phyloP scores from a whole-genome alignment of 2,113 vertebrate genomes.

The Dipodomys stephensi region DNA sequence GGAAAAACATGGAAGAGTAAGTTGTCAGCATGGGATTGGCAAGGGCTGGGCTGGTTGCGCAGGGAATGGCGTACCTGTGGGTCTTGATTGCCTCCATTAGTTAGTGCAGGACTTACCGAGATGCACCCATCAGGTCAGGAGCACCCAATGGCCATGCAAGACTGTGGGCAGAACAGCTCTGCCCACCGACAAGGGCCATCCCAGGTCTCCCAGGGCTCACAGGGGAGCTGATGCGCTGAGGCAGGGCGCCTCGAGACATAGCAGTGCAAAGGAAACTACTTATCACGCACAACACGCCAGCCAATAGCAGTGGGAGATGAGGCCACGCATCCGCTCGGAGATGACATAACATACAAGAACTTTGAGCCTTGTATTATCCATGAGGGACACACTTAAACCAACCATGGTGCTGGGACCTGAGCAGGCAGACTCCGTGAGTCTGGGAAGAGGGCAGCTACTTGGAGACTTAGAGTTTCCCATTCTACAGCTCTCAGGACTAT shows the following conservation, averaged over 20 bases:
- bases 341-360: neutral
- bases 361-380: neutral
- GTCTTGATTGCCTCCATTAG: neutral
- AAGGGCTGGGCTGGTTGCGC: fast-evolving
- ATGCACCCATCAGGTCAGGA: fast-evolving
- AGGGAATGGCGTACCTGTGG: neutral
- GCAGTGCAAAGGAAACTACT: neutral
- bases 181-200: neutral
- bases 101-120: fast-evolving
- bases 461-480: no score
- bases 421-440: neutral
- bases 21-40: fast-evolving
- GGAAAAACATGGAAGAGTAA: no score
- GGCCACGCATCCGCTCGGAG: neutral
- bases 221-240: neutral
- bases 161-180: neutral
- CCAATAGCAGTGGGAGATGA: neutral
- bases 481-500: neutral
- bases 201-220: neutral
- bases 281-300: neutral
- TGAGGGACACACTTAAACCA: neutral
- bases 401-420: no score
- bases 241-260: neutral
- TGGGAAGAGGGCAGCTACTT: neutral
- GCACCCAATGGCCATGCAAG: no score